A percentile compares a stretch with the other conserved stretches of the same genome.
Evolutionary conservation across 1,140 invertebrate genomes (phyloP).

Genomic region (Tetramorium simillimum): DNA sequence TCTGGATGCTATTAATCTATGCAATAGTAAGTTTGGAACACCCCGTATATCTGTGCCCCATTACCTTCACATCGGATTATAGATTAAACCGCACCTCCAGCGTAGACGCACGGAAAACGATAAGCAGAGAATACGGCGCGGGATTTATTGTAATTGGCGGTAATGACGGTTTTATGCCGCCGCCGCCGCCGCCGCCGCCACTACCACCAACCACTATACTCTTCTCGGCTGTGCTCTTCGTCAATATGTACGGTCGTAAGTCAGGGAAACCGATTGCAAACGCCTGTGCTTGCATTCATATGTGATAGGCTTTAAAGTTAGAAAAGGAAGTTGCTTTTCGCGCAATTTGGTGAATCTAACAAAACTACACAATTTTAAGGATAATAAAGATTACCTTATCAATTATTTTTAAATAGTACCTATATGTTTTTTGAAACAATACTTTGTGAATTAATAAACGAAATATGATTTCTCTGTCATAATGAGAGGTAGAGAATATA

Average conservation of each 20-base stretch:
- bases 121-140: conserved; percentile 76
- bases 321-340: background rate
- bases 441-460: background rate
- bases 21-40: background rate
- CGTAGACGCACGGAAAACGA: conserved; percentile 73
- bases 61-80: conserved; percentile 69
- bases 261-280: conserved; percentile 46
- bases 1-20: background rate
- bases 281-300: conserved; percentile 1
- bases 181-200: conserved; percentile 41
- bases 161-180: conserved; percentile 79
- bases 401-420: background rate
- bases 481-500: background rate
- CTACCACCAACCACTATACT: conserved; percentile 22
- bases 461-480: background rate
- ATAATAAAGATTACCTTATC: background rate
- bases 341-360: background rate
- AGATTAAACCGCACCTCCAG: conserved; percentile 74
- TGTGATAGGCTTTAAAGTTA: conserved; percentile 8
- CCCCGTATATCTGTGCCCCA: conserved; percentile 57
- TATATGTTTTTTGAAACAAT: background rate
- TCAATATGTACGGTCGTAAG: conserved; percentile 60
- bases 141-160: conserved; percentile 81
- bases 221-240: conserved; percentile 21
- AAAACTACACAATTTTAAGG: background rate